Evolutionary conservation across 2,113 vertebrate species (phyloP).

Genomic region (Melanerpes formicivorus): DNA sequence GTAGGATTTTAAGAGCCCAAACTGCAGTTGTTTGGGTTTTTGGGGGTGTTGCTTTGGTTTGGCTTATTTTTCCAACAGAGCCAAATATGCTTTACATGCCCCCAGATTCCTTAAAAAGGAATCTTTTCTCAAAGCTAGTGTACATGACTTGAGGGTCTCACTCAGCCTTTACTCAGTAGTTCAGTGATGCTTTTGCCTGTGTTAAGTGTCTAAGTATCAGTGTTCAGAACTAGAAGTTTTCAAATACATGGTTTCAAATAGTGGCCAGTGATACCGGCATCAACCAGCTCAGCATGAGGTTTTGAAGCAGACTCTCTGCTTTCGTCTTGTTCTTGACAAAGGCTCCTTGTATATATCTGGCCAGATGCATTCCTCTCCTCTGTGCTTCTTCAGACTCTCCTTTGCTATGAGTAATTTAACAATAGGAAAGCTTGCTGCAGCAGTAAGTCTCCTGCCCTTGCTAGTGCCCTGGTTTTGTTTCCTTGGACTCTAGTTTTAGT

Average conservation of each 20-base stretch:
- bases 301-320: background rate
- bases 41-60: background rate
- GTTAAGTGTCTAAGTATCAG: accelerated
- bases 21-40: background rate
- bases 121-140: background rate
- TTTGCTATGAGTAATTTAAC: background rate
- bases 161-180: background rate
- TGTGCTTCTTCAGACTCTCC: background rate
- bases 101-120: background rate
- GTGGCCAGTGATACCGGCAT: background rate
- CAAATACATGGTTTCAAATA: accelerated
- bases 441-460: background rate
- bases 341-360: background rate
- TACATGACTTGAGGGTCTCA: background rate
- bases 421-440: background rate
- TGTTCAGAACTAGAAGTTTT: background rate
- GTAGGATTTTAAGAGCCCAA: background rate
- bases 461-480: background rate
- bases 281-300: background rate
- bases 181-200: background rate
- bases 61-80: no score
- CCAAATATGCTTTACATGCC: background rate
- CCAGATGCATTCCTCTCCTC: background rate
- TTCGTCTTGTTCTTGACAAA: background rate
- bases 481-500: background rate